A percentile compares a stretch with the other conserved stretches of the same genome.
Conservation (phyloP, 2,888 invertebrate species). For the Hofmannophila pseudospretella region DNA sequence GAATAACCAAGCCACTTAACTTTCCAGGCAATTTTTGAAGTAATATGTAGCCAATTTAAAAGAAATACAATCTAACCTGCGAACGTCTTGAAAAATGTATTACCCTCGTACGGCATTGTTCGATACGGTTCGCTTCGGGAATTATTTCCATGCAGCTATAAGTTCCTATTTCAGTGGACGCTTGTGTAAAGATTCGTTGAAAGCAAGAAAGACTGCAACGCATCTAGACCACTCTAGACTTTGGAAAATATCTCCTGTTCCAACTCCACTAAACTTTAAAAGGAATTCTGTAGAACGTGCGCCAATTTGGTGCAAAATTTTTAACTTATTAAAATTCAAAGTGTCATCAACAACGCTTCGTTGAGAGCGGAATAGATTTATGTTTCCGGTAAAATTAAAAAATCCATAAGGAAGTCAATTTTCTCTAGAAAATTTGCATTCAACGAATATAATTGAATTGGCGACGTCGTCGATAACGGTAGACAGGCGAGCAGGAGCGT, state of each 20-base stretch:
- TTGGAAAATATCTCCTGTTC: not conserved
- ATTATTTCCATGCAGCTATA: too few relatives aligned
- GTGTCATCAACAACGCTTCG: constrained; percentile 7
- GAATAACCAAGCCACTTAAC: not conserved
- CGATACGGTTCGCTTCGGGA: constrained; percentile 28
- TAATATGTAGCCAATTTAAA: constrained; percentile 28
- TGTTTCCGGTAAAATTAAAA: constrained; percentile 9
- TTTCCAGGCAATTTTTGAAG: not conserved
- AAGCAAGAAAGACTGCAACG: too few relatives aligned
- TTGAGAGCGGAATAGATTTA: constrained; percentile 6
- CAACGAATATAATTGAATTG: constrained; percentile 35
- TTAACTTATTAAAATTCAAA: constrained; percentile 8
- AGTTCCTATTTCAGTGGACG: too few relatives aligned
- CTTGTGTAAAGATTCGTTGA: too few relatives aligned
- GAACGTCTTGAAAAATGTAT: constrained; percentile 51
- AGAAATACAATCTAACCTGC: constrained; percentile 34
- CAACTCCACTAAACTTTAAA: not conserved
- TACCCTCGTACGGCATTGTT: constrained; percentile 35
- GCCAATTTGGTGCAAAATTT: not conserved
- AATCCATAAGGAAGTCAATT: constrained; percentile 17
- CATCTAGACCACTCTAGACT: too few relatives aligned
- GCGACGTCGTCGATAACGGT: constrained; percentile 21
- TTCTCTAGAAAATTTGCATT: constrained; percentile 33
- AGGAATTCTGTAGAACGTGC: not conserved
- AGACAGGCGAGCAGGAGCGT: constrained; percentile 13